A percentile compares a stretch with the other conserved stretches of the same genome.
These are phyloP conservation scores for Pandemis heparana DNA, from an alignment of 2,888 invertebrate genomes.

Conservation along the genomic window DNA sequence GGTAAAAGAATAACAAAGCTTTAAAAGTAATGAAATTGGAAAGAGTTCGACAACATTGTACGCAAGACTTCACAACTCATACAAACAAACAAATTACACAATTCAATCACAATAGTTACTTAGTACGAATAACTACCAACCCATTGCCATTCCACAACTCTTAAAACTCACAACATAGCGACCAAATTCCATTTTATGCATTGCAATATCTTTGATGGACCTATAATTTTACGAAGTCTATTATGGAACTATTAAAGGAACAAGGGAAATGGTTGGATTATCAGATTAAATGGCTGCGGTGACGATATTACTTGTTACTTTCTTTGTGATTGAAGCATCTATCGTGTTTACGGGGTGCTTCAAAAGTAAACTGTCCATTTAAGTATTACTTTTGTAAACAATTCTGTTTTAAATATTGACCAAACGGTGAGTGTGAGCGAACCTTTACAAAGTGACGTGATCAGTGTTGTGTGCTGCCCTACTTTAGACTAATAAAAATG, in stretches of 20 bases:
- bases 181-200: neutral
- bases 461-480: too few relatives aligned
- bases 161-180: neutral
- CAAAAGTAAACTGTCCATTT: neutral
- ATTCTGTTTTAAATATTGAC: too few relatives aligned
- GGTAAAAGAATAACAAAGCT: too few relatives aligned
- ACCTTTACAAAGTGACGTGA: too few relatives aligned
- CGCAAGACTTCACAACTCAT: neutral
- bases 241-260: constrained; percentile 44
- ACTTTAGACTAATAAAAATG: too few relatives aligned
- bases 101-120: constrained; percentile 24
- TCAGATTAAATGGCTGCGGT: constrained; percentile 62
- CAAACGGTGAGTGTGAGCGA: too few relatives aligned
- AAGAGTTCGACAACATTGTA: neutral
- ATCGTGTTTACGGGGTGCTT: constrained; percentile 47
- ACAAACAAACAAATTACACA: constrained; percentile 40
- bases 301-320: constrained; percentile 65
- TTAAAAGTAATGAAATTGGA: neutral
- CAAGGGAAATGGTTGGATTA: constrained; percentile 54
- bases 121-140: constrained; percentile 11
- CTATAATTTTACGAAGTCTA: constrained; percentile 26
- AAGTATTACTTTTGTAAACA: too few relatives aligned
- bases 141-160: neutral
- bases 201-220: constrained; percentile 20
- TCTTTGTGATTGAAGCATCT: constrained; percentile 62